Percentiles rank a stretch among this genome's conserved stretches.
Evolutionary conservation across 2,113 vertebrate species (phyloP).

Genomic region (Melanostigma gelatinosum): DNA sequence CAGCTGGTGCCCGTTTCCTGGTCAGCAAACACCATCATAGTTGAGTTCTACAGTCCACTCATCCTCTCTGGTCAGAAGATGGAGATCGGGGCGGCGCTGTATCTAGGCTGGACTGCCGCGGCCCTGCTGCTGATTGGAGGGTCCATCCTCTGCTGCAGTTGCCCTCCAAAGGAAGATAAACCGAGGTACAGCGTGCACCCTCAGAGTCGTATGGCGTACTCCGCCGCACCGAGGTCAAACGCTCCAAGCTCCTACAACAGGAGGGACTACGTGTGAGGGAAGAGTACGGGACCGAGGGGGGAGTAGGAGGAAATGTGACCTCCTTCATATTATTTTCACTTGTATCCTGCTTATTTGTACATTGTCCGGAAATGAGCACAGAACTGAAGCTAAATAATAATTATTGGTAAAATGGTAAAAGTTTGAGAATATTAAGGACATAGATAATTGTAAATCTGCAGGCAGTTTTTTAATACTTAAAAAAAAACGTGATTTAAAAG

Average conservation of each 20-base stretch:
- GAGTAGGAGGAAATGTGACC: background rate
- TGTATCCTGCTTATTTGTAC: constrained; percentile 13
- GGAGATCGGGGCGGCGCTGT: constrained; percentile 91
- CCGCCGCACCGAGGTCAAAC: constrained; percentile 83
- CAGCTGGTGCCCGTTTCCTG: constrained; percentile 91
- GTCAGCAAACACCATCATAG: constrained; percentile 92
- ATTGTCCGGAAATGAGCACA: constrained; percentile 1
- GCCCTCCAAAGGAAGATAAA: constrained; percentile 86
- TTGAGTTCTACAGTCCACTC: constrained; percentile 91
- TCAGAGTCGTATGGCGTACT: constrained; percentile 86
- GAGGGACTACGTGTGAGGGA: constrained; percentile 92
- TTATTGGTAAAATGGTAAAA: background rate
- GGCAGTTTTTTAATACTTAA: constrained; percentile 9
- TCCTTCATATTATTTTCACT: background rate
- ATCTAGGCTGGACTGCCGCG: constrained; percentile 91
- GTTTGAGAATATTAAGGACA: constrained; percentile 1
- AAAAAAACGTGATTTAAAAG: background rate
- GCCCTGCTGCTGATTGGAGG: constrained; percentile 89
- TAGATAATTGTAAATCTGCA: constrained; percentile 1
- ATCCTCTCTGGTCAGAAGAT: constrained; percentile 87
- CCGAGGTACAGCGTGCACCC: constrained; percentile 77
- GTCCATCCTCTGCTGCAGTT: constrained; percentile 91
- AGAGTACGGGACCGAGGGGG: background rate
- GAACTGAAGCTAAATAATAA: constrained; percentile 15
- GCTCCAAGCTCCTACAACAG: constrained; percentile 86